Percentiles rank a stretch among this genome's conserved stretches.
Conservation (phyloP, 2,888 invertebrate genomes). For the Ptychoptera contaminata region DNA sequence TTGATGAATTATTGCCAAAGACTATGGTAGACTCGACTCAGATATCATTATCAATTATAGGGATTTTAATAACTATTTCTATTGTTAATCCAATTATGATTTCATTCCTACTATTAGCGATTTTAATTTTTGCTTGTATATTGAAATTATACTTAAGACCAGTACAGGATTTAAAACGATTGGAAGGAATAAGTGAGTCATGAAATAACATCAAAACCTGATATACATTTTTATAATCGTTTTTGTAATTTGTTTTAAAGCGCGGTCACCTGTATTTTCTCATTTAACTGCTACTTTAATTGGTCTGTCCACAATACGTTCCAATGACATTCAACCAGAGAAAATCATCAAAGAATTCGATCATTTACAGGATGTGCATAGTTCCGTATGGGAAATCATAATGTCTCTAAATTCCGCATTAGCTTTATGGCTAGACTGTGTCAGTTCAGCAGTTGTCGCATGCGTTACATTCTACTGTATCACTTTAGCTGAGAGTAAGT, state of each 20-base stretch:
- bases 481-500: conserved; percentile 39
- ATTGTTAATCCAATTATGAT: conserved; percentile 52
- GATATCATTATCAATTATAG: conserved; percentile 45
- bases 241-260: too few species aligned
- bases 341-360: conserved; percentile 64
- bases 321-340: conserved; percentile 50
- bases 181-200: conserved; percentile 50
- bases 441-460: conserved; percentile 50
- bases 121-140: conserved; percentile 43
- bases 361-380: conserved; percentile 42
- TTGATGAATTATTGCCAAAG: conserved; percentile 40
- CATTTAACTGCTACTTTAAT: conserved; percentile 76
- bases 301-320: conserved; percentile 76
- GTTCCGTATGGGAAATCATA: conserved; percentile 27
- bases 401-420: conserved; percentile 39
- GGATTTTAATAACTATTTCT: conserved; percentile 56
- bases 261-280: conserved; percentile 76
- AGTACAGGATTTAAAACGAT: conserved; percentile 56
- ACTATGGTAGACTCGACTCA: conserved; percentile 38
- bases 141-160: conserved; percentile 53
- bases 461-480: conserved; percentile 47
- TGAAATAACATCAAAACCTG: neutral
- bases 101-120: conserved; percentile 47
- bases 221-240: neutral
- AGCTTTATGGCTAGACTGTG: conserved; percentile 56